Evolutionary conservation across 2,888 invertebrate genomes (phyloP), one percentile per base, ranked within the genome.

Genomic region (Drosophila affinis): DNA sequence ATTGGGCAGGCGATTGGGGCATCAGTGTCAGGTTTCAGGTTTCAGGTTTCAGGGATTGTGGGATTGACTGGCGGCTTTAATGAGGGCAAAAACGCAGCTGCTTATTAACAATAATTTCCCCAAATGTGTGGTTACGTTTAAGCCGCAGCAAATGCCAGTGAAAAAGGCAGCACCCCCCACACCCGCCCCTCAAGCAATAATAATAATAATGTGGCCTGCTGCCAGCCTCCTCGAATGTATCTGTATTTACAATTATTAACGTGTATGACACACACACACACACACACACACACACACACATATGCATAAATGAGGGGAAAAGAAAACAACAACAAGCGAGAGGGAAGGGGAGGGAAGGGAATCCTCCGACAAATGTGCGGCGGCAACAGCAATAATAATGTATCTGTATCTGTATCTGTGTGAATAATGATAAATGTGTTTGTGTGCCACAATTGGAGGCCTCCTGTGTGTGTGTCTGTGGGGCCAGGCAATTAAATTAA

Each of bases 31-130:
- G 14, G 24, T 24, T 24, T 24, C 24, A 24, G 24, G 24, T 24
- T 24, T 24, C 24, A 24, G n/a, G n/a, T n/a, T n/a, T n/a, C n/a
- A n/a, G 24, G 27, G 7, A 27, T 27, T 27, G 27, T 7, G 39
- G 39, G 32, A 34, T 12, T 12, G 12, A 10, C 6, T 39, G 39
- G 7, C n/a, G 21, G 29, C 58, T 65, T 70, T 56, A 70, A 70
- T 65, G 71, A 62, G 1, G 34, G 34, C 34, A 34, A 39, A 64
- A 75, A 67, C 85, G 71, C 85, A 86, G 88, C 85, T 86, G 85
- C 87, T 88, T 88, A 78, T 89, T 88, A 80, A 86, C 87, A 77
- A 81, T 89, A 72, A 86, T 86, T 88, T 80, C 76, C 85, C 85
- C 85, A 88, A 89, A 86, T 83, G 85, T 78, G 79, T 63, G 89